These are phyloP conservation scores for Piprites chloris DNA, from an alignment of 2,113 vertebrate species.

Conservation along the genomic window DNA sequence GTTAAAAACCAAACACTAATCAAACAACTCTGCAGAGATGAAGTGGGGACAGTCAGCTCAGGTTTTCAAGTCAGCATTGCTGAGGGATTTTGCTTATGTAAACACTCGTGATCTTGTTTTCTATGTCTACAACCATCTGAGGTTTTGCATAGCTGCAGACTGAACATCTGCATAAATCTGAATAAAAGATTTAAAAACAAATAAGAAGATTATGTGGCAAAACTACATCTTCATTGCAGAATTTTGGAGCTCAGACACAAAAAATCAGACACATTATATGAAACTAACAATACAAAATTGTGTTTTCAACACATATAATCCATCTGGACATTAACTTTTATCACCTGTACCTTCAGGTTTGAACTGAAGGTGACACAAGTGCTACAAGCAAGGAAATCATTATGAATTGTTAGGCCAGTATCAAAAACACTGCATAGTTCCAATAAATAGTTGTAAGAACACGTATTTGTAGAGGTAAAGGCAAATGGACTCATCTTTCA, in stretches of 20 bases:
- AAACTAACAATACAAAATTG: background rate
- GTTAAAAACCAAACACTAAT: constrained; percentile 36
- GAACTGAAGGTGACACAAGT: background rate
- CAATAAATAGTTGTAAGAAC: background rate
- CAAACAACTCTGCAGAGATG: background rate
- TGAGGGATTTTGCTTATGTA: constrained; percentile 45
- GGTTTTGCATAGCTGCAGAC: constrained; percentile 43
- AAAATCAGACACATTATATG: constrained; percentile 14
- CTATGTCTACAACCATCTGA: constrained; percentile 16
- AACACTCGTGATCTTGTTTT: constrained; percentile 21
- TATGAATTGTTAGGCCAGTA: background rate
- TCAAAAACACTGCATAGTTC: background rate
- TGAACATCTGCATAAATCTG: constrained; percentile 55
- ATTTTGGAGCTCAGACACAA: constrained; percentile 30
- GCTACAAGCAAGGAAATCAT: background rate
- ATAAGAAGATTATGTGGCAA: constrained; percentile 45
- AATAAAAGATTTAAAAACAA: constrained; percentile 39
- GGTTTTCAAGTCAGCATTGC: constrained; percentile 28
- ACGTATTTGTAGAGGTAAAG: background rate
- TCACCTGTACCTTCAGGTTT: background rate
- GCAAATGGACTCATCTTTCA: background rate
- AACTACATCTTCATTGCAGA: constrained; percentile 4
- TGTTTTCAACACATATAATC: background rate
- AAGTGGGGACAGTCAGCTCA: constrained; percentile 37
- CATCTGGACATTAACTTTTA: background rate